Conservation (phyloP, 2,797 vertebrate species). For the Toxotes lorentzi region DNA sequence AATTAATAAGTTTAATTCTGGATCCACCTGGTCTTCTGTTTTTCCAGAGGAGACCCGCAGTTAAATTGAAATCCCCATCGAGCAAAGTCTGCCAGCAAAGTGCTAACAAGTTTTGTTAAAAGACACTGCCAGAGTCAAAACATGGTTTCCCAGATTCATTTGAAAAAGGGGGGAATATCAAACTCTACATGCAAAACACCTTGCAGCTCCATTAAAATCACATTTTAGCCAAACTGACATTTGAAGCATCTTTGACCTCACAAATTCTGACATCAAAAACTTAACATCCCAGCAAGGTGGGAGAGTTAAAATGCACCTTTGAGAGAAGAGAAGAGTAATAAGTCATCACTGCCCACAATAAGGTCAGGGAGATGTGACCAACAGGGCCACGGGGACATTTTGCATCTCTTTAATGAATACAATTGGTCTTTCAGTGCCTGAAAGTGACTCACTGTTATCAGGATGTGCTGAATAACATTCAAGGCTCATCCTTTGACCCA, state of each 20-base stretch:
- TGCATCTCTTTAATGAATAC: constrained; percentile 59
- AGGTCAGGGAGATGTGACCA: constrained; percentile 52
- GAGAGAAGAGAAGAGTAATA: constrained; percentile 41
- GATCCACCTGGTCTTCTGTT: not conserved
- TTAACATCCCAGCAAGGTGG: constrained; percentile 25
- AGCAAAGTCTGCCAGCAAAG: not conserved
- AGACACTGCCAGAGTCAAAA: not conserved
- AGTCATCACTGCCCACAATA: constrained; percentile 38
- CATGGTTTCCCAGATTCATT: not conserved
- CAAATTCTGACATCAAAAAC: constrained; percentile 37
- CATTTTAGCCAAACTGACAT: constrained; percentile 33
- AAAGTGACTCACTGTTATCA: constrained; percentile 63
- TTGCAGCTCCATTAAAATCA: constrained; percentile 9
- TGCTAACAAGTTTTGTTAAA: not conserved
- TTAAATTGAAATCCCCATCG: not conserved
- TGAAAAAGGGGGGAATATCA: not conserved
- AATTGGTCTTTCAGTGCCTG: constrained; percentile 56
- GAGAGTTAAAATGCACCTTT: constrained; percentile 42
- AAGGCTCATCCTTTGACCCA: constrained; percentile 59
- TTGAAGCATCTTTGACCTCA: constrained; percentile 29
- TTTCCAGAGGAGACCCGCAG: not conserved
- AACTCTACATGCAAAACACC: not conserved
- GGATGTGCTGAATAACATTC: constrained; percentile 57
- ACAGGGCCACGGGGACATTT: constrained; percentile 49
- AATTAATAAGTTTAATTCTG: not conserved